Evolutionary conservation across 2,113 vertebrate species (phyloP).

Genomic region (Mungos mungo): DNA sequence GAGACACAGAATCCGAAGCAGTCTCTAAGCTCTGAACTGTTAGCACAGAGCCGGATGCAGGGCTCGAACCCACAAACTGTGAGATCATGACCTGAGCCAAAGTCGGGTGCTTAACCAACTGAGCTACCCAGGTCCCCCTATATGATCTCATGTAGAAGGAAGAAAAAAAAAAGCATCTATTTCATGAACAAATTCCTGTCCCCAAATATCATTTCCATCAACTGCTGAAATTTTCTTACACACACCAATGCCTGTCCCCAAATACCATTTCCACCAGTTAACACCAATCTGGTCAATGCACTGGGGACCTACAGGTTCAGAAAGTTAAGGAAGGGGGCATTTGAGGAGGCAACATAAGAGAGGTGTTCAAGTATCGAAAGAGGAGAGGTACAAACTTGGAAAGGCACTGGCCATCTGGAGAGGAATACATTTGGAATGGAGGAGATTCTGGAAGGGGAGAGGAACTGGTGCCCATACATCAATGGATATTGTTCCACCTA

Average conservation of each 20-base stretch:
- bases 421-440: accelerated
- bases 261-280: not conserved
- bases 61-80: no score
- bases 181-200: not conserved
- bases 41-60: no score
- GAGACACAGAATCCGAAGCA: no score
- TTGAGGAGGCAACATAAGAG: accelerated
- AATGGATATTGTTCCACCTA: accelerated
- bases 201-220: not conserved
- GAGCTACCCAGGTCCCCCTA: no score
- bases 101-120: no score
- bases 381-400: accelerated
- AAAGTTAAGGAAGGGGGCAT: not conserved
- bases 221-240: not conserved
- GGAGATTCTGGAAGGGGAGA: not conserved
- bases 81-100: no score
- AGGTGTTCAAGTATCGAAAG: accelerated
- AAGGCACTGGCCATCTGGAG: accelerated
- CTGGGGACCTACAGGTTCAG: not conserved
- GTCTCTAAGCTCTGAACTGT: no score
- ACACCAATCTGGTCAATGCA: not conserved
- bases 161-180: not conserved
- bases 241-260: accelerated
- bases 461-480: no score
- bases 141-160: not conserved